phyloP scores from a whole-genome alignment of 2,113 vertebrate species.

The Lamprologus speciosus region DNA sequence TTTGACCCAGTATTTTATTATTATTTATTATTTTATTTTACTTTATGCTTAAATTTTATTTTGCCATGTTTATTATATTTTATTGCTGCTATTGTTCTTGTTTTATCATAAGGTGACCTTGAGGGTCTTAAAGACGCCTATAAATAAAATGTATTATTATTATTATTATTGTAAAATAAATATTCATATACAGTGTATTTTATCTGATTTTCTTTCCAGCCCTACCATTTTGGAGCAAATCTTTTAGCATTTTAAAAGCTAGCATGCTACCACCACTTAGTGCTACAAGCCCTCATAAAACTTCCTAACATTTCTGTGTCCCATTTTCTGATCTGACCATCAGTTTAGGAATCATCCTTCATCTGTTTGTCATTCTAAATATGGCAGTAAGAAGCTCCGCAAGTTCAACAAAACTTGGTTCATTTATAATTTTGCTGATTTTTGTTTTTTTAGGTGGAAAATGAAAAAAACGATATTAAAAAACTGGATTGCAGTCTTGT shows the following conservation, averaged over 20 bases:
- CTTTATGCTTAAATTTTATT: background rate
- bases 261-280: background rate
- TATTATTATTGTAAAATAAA: background rate
- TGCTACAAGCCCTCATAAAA: background rate
- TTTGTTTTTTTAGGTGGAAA: background rate
- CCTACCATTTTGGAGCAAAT: background rate
- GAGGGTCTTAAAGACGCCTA: background rate
- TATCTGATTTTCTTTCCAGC: background rate
- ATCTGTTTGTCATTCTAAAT: background rate
- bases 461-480: background rate
- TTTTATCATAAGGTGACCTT: background rate
- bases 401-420: background rate
- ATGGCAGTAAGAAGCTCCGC: background rate
- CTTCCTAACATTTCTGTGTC: background rate
- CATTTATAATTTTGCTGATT: background rate
- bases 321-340: background rate
- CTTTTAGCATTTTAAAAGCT: background rate
- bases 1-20: too few species aligned
- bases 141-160: background rate
- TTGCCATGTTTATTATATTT: too few species aligned
- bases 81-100: background rate
- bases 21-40: background rate
- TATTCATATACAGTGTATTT: background rate
- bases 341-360: background rate
- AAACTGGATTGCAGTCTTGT: background rate